A percentile compares a stretch with the other conserved stretches of the same genome.
These are phyloP conservation scores for Sitta europaea DNA, from an alignment of 2,113 vertebrate genomes.

Conservation along the genomic window DNA sequence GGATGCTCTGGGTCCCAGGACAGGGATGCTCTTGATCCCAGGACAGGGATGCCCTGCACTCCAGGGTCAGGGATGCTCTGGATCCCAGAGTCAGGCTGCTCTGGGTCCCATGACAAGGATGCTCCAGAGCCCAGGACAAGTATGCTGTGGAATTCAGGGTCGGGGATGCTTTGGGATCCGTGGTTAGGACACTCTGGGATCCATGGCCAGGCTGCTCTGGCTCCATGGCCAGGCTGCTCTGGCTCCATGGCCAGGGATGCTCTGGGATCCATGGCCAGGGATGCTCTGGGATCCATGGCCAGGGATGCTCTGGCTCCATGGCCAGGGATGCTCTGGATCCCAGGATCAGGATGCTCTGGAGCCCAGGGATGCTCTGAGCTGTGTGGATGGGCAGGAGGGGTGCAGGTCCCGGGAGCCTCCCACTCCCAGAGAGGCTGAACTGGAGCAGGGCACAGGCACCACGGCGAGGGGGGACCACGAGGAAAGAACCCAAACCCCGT, in stretches of 20 bases:
- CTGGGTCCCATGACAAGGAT: neutral
- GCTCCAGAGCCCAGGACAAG: too few relatives aligned
- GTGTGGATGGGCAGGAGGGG: neutral
- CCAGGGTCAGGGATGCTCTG: too few relatives aligned
- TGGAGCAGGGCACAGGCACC: neutral
- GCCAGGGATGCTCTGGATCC: neutral
- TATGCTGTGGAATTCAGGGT: neutral
- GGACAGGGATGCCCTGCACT: too few relatives aligned
- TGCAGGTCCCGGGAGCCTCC: neutral
- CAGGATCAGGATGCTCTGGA: too few relatives aligned
- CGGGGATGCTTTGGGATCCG: neutral
- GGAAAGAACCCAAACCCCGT: neutral
- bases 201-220: neutral
- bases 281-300: rapidly evolving
- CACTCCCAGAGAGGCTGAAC: rapidly evolving
- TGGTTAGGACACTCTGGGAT: too few relatives aligned
- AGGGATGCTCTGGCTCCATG: neutral
- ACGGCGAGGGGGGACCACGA: rapidly evolving
- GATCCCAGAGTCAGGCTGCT: too few relatives aligned
- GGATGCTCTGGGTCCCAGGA: neutral
- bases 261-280: neutral
- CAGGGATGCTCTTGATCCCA: too few relatives aligned
- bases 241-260: neutral
- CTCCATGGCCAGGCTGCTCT: too few relatives aligned
- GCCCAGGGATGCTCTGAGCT: neutral